phyloP scores from a whole-genome alignment of 2,113 vertebrate genomes.

The Pontoporia blainvillei region DNA sequence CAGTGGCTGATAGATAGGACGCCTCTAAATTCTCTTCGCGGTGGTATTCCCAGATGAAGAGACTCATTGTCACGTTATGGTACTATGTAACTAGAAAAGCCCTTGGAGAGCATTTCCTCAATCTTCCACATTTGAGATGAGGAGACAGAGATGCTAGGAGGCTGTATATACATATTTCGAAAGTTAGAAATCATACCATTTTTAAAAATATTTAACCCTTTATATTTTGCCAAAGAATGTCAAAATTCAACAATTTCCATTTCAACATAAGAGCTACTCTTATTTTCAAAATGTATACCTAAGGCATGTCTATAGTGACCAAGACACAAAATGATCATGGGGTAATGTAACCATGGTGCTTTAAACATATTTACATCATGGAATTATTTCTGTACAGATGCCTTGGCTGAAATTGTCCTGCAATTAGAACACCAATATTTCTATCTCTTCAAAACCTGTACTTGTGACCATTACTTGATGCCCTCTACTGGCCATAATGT shows the following conservation, averaged over 20 bases:
- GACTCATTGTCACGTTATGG: neutral
- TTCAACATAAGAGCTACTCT: neutral
- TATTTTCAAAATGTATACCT: neutral
- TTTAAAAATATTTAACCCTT: neutral
- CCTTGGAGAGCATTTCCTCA: neutral
- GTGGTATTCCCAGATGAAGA: neutral
- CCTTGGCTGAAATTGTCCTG: neutral
- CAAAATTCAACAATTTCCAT: slow-evolving; percentile 32
- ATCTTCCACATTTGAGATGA: neutral
- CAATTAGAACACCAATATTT: neutral
- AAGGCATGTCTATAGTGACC: neutral
- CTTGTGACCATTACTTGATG: slow-evolving; percentile 33
- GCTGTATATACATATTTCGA: neutral
- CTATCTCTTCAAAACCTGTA: neutral
- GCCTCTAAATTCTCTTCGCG: neutral
- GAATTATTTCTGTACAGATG: neutral
- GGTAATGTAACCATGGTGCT: neutral
- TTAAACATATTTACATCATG: neutral
- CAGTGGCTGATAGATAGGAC: neutral
- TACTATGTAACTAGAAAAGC: neutral
- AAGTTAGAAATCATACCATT: neutral
- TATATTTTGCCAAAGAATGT: neutral
- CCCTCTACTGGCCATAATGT: slow-evolving; percentile 50
- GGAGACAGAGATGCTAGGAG: neutral
- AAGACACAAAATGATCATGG: neutral